These are phyloP conservation scores for Paratilapia polleni DNA, from an alignment of 2,113 vertebrate species.

Conservation along the genomic window DNA sequence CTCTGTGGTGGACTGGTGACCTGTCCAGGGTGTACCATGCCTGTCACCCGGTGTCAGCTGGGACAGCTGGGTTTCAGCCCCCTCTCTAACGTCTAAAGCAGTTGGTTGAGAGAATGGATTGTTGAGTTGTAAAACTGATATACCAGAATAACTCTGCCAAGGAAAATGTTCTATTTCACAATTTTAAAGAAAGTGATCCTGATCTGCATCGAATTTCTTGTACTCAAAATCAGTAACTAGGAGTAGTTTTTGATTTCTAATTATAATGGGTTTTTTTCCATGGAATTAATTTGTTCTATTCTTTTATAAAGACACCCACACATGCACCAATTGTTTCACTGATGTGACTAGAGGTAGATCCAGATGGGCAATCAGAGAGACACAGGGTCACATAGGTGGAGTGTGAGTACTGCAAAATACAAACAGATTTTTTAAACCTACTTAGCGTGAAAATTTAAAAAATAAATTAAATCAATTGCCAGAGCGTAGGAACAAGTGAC, in stretches of 20 bases:
- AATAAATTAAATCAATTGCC: not conserved
- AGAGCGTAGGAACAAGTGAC: not conserved
- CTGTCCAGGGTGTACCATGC: not conserved
- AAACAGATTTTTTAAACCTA: not conserved
- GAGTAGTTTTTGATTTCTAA: not conserved
- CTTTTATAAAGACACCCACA: not conserved
- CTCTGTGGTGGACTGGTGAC: not conserved
- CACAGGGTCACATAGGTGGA: not conserved
- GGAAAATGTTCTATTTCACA: not conserved
- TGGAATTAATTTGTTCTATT: not conserved
- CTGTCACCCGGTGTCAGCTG: not conserved
- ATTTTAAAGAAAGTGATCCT: not conserved
- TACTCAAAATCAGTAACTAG: not conserved
- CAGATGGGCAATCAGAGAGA: fast-evolving
- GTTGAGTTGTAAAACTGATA: not conserved
- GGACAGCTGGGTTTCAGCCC: not conserved
- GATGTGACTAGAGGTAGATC: not conserved
- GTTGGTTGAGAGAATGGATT: not conserved
- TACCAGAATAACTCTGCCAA: not conserved
- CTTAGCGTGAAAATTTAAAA: not conserved
- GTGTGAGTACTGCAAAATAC: not conserved
- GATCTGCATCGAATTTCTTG: not conserved
- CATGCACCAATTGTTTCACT: not conserved
- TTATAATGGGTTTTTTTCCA: not conserved
- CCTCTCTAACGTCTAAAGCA: not conserved